Base-by-base conservation (phyloP, 2,888 invertebrate species). In the Erebia aethiops region DNA sequence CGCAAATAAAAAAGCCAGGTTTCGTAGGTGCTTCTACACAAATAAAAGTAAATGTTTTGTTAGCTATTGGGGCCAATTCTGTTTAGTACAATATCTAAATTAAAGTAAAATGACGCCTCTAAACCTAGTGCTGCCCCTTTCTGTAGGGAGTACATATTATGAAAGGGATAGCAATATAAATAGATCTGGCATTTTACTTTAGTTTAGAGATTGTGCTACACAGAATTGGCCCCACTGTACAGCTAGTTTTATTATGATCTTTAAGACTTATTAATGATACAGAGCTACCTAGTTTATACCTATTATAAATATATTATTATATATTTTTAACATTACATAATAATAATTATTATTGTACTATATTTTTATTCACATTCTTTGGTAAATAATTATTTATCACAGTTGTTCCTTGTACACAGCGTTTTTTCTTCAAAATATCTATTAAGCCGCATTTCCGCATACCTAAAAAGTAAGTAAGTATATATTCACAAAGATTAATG, bases 391-490 rank as follows among this genome's bases (percentile, higher is more conserved):
- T 56, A 26, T 60, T 5, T 61, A 61, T 66, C 66, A 70, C 66
- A 66, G 51, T 54, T 71, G 66, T 56, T 73, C 69, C 57, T 73
- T 73, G 58, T 49, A 73, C 21, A 71, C 54, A 9, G 69, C 57
- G 16, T 69, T 93, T 88, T 96, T 77, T 94, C 93, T 70, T 94
- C 93, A 82, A 95, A 95, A 90, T 97, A 97, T 86, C 96, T 96
- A 75, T 95, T 94, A 74, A 97, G 94, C 77, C 97, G 94, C 77
- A 95, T 91, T 81, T 95, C 94, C 66, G 97, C 96, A 87, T 93
- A 93, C 74, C 92, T 93, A 69, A 96, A 97, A 95, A 95, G 83
- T 90, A 95, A 95, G 83, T 90, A 79, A 75, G 75, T 54, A 73
- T 73, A 16, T 13, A 49, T 43, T 68, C 13, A 26, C 67, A 21